Conservation (phyloP, 2,113 vertebrate species). For the Sylvia atricapilla region DNA sequence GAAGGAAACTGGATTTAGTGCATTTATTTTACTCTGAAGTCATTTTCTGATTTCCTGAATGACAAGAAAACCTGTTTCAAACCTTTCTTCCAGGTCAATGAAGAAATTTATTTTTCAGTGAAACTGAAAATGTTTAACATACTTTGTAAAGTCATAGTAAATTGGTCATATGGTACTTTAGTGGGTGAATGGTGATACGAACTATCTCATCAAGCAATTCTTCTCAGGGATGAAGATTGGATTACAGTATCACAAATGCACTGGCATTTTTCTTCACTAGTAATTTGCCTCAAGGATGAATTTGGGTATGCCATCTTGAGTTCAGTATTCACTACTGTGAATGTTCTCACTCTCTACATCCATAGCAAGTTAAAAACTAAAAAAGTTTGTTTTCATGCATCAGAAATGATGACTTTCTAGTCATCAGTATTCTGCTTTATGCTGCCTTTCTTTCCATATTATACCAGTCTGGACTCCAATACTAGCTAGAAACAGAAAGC, state of each 20-base stretch:
- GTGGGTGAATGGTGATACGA: not conserved
- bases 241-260: not conserved
- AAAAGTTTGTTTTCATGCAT: not conserved
- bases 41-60: not conserved
- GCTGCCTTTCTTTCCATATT: not conserved
- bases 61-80: not conserved
- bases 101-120: not conserved
- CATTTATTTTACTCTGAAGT: not conserved
- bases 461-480: not conserved
- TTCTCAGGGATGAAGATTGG: not conserved
- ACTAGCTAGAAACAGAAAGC: not conserved
- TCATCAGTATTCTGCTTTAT: not conserved
- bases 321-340: not conserved
- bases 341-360: not conserved
- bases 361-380: not conserved
- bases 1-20: not conserved
- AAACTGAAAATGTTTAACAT: not conserved
- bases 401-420: not conserved
- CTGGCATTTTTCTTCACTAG: not conserved
- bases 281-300: not conserved
- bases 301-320: not conserved
- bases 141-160: not conserved
- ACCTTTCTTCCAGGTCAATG: not conserved
- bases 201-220: not conserved
- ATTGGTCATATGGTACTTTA: not conserved